phyloP scores from a whole-genome alignment of 2,888 invertebrate genomes.

The Cryptus viduatorius region DNA sequence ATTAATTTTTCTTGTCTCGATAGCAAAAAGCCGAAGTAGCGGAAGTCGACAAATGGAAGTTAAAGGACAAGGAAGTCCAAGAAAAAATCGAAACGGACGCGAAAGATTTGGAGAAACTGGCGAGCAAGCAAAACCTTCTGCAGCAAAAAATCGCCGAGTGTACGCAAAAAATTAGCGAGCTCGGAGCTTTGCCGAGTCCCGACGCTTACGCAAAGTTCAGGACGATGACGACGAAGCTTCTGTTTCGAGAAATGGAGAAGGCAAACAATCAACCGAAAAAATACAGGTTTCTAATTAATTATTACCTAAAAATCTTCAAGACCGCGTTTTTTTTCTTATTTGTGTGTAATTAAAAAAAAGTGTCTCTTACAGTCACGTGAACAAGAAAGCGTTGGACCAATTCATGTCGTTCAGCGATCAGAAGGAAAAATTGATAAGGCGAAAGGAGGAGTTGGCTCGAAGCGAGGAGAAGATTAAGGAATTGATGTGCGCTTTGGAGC shows the following conservation, averaged over 20 bases:
- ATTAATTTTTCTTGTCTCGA: too few relatives aligned
- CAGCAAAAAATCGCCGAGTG: conserved; percentile 98
- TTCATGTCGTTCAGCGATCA: conserved; percentile 99
- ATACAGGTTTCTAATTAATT: conserved; percentile 86
- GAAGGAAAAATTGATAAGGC: conserved; percentile 97
- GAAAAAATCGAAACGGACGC: conserved; percentile 98
- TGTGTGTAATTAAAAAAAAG: neutral
- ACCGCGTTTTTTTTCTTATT: too few relatives aligned
- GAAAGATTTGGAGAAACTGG: conserved; percentile 97
- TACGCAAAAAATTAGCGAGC: conserved; percentile 96
- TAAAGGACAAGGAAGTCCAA: conserved; percentile 94
- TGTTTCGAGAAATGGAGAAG: conserved; percentile 98
- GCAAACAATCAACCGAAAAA: conserved; percentile 98
- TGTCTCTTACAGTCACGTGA: conserved; percentile 93
- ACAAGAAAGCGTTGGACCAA: conserved; percentile 99
- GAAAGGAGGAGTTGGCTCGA: conserved; percentile 98
- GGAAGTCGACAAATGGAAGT: conserved; percentile 93
- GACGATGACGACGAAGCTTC: conserved; percentile 91
- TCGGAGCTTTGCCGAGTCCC: conserved; percentile 97
- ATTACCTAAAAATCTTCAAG: too few relatives aligned
- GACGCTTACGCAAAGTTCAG: conserved; percentile 94
- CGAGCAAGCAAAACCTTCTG: conserved; percentile 96
- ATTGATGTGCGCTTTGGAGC: conserved; percentile 97
- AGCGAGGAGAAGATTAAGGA: conserved; percentile 97
- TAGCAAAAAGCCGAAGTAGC: conserved; percentile 90